Percentiles rank a stretch among this genome's conserved stretches.
These are phyloP conservation scores for Kryphioiulus occultus DNA, from an alignment of 2,888 invertebrate genomes.

Conservation along the genomic window DNA sequence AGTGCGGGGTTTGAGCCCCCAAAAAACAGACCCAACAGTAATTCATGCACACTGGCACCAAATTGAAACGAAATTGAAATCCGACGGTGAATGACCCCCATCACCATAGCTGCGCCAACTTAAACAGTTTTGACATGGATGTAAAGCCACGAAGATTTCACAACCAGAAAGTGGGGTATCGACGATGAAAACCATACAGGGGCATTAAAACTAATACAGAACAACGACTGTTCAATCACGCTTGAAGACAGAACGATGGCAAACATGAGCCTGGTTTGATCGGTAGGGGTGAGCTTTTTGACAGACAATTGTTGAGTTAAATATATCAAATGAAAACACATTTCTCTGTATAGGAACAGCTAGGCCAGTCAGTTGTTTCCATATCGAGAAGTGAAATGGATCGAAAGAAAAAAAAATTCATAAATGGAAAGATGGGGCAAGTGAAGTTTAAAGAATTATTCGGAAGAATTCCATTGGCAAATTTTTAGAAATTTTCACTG, in stretches of 20 bases:
- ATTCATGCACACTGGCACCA: conserved; percentile 13
- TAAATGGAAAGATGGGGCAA: too few species aligned
- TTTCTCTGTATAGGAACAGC: too few species aligned
- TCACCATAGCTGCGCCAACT: neutral
- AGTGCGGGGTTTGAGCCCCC: neutral
- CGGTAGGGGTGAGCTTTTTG: too few species aligned
- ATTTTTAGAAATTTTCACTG: too few species aligned
- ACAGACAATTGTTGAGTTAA: too few species aligned
- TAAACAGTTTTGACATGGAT: conserved; percentile 3
- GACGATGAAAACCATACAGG: neutral
- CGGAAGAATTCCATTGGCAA: too few species aligned
- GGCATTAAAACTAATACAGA: neutral
- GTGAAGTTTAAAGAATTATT: too few species aligned
- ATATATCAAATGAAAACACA: too few species aligned
- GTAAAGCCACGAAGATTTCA: neutral
- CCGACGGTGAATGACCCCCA: conserved; percentile 24
- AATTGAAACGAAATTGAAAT: conserved; percentile 40
- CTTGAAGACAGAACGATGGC: neutral
- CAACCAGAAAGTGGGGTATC: neutral
- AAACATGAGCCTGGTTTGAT: too few species aligned
- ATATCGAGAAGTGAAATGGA: too few species aligned
- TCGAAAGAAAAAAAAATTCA: too few species aligned
- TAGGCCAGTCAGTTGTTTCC: too few species aligned
- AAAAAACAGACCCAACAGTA: neutral
- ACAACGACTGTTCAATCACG: neutral